Evolutionary conservation across 2,888 invertebrate species (phyloP).

Genomic region (Erpobdella octoculata): DNA sequence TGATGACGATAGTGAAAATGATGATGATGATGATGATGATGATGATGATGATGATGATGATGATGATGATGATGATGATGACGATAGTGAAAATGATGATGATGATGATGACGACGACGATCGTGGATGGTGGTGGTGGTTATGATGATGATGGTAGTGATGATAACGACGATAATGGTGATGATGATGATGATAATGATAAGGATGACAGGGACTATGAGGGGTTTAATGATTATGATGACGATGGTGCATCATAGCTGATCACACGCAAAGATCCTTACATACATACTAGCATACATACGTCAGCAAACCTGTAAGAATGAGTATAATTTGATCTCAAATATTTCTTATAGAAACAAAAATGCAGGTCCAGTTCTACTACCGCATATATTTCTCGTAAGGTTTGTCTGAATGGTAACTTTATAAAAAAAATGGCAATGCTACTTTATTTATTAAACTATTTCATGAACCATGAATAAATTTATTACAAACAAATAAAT

Average conservation of each 20-base stretch:
- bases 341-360: no score
- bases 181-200: slow-evolving; percentile 23
- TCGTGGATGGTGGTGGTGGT: slow-evolving; percentile 11
- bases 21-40: slow-evolving; percentile 4
- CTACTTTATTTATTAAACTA: no score
- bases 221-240: slow-evolving; percentile 4
- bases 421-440: no score
- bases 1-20: not conserved
- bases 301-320: no score
- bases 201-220: slow-evolving; percentile 5
- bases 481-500: no score
- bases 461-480: no score
- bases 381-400: no score
- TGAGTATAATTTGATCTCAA: no score
- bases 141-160: slow-evolving; percentile 17
- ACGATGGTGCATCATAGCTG: not conserved
- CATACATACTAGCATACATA: no score
- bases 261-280: no score
- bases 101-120: slow-evolving; percentile 1
- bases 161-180: slow-evolving; percentile 14
- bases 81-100: not conserved
- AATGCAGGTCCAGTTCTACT: no score
- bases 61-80: not conserved
- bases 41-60: not conserved
- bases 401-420: no score